These are phyloP conservation scores for Motacilla tschutschensis DNA, from an alignment of 2,113 vertebrate genomes.

Conservation along the genomic window DNA sequence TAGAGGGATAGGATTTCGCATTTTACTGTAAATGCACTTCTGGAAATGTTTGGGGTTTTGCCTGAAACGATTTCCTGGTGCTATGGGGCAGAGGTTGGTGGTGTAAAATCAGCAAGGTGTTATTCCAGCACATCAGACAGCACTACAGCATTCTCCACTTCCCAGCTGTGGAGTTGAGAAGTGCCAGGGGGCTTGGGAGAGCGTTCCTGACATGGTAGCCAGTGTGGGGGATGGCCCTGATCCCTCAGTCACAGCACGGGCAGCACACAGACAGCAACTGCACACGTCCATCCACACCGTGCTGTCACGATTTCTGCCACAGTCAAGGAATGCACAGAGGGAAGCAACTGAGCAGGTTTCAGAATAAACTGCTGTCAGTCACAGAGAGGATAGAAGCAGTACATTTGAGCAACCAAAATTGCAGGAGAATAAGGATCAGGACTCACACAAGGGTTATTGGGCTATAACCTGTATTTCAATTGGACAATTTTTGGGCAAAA, in stretches of 20 bases:
- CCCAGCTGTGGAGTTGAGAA: background rate
- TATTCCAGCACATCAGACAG: background rate
- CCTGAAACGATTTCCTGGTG: background rate
- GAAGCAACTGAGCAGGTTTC: background rate
- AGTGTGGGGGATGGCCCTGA: fast-evolving
- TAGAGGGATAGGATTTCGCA: background rate
- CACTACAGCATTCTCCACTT: fast-evolving
- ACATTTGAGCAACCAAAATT: background rate
- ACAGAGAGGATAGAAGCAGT: background rate
- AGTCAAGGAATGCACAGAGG: background rate
- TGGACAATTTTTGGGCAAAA: background rate
- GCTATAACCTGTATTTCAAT: background rate
- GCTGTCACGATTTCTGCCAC: background rate
- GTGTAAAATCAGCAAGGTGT: background rate
- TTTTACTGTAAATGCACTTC: background rate
- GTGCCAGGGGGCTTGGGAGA: background rate
- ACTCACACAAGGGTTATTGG: background rate
- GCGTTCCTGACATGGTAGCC: fast-evolving
- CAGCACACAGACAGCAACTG: fast-evolving
- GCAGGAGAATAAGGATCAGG: background rate
- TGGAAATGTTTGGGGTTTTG: background rate
- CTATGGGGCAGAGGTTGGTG: background rate
- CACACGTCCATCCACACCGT: fast-evolving
- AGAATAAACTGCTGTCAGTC: background rate
- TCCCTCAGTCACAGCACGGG: fast-evolving